Conservation (phyloP, 1,140 invertebrate genomes). For the Tigriopus japonicus region DNA sequence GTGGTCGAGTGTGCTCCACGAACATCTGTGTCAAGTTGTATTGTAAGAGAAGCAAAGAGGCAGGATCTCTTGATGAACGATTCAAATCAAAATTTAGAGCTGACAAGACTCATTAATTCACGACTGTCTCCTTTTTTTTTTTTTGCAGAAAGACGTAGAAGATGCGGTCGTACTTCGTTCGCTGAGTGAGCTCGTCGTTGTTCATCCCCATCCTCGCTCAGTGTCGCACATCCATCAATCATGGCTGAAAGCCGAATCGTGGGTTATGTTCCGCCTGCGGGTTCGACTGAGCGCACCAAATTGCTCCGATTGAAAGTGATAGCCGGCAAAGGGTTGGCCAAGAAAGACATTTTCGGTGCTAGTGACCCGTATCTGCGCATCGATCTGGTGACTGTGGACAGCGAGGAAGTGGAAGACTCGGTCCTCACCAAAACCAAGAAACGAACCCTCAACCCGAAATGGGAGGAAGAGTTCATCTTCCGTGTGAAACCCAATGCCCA, state of each 20-base stretch:
- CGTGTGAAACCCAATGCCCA: slow-evolving; percentile 76
- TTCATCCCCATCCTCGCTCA: too few species aligned
- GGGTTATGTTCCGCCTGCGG: slow-evolving; percentile 5
- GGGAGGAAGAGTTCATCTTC: slow-evolving; percentile 93
- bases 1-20: too few species aligned
- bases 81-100: too few species aligned
- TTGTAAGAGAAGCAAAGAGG: too few species aligned
- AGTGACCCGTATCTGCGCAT: slow-evolving; percentile 93
- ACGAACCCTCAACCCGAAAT: slow-evolving; percentile 26
- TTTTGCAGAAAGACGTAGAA: too few species aligned
- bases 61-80: too few species aligned
- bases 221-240: neutral
- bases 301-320: slow-evolving; percentile 60
- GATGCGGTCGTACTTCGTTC: too few species aligned
- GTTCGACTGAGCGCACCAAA: slow-evolving; percentile 36
- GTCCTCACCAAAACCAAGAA: slow-evolving; percentile 90
- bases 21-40: too few species aligned
- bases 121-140: too few species aligned
- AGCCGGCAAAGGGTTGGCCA: slow-evolving; percentile 70
- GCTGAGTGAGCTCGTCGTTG: too few species aligned
- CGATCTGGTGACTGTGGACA: slow-evolving; percentile 55
- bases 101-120: too few species aligned
- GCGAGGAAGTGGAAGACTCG: slow-evolving; percentile 68
- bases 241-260: slow-evolving; percentile 7
- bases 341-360: slow-evolving; percentile 98